Evolutionary conservation across 1,140 invertebrate species (phyloP).

Genomic region (Asobara japonica): DNA sequence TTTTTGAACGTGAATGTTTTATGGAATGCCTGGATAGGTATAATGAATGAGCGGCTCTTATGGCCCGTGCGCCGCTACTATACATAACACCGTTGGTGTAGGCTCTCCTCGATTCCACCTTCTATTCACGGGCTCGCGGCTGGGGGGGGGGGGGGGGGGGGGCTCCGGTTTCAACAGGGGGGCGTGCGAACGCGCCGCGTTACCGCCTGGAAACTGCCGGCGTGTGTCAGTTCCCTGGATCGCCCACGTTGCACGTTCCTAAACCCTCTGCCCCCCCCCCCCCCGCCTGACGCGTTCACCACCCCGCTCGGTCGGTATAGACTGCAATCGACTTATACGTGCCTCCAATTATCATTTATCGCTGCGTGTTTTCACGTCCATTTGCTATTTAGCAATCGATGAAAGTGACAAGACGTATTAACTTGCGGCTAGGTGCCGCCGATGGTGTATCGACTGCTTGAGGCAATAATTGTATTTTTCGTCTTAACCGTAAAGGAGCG

Average conservation of each 20-base stretch:
- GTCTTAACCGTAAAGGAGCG: too few species aligned
- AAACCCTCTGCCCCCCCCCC: neutral
- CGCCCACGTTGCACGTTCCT: slow-evolving; percentile 34
- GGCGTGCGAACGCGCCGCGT: slow-evolving; percentile 46
- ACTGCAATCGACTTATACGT: slow-evolving; percentile 2
- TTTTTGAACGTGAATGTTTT: neutral
- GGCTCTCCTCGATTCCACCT: slow-evolving; percentile 41
- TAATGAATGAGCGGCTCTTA: slow-evolving; percentile 42
- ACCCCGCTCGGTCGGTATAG: neutral
- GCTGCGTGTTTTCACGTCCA: neutral
- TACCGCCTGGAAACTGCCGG: slow-evolving; percentile 41
- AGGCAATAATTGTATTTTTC: too few species aligned
- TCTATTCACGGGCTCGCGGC: too few species aligned
- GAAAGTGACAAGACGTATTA: neutral
- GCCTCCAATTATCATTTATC: slow-evolving; percentile 4
- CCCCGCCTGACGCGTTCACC: neutral
- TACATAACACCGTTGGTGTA: slow-evolving; percentile 26
- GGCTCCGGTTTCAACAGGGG: slow-evolving; percentile 54
- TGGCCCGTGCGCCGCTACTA: slow-evolving; percentile 24
- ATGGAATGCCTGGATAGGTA: neutral
- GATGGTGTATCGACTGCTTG: too few species aligned
- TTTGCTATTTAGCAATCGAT: neutral
- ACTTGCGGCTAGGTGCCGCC: too few species aligned
- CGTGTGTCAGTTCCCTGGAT: slow-evolving; percentile 38
- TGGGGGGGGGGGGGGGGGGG: neutral